Base-by-base conservation (phyloP, 2,113 vertebrate species). In the Paralichthys olivaceus region DNA sequence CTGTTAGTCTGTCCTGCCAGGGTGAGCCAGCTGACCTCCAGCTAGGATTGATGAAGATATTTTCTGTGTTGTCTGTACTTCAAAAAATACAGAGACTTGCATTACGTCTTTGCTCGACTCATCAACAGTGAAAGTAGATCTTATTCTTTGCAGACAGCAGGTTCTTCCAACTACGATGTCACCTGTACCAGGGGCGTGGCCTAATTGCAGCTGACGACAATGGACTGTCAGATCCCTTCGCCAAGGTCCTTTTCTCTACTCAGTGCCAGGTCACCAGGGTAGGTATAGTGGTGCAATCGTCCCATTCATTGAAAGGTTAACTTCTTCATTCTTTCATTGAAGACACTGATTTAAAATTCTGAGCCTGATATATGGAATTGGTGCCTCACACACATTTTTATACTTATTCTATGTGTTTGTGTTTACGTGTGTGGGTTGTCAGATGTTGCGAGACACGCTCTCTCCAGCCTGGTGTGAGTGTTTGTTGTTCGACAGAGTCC, bases 131-230 rank as follows among this genome's bases (percentile, higher is more conserved):
- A 43, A n/a, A 22, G 3, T 53, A 6, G n/a, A 23, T 12, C 8
- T 71, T 7, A 34, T 66, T 59, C 37, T 64, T 12, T 83, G 40
- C 89, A 95, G 95, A 95, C 85, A 94, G 93, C 76, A 95, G 94
- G 58, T 98, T 97, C 87, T 99, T 97, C 93, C 97, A 99, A 93
- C 94, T 98, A 9, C 91, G 95, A 70, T 97, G 96, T 70, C 97
- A 98, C 81, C 47, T 99, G 54, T 98, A 99, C 88, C 97, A 99
- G 92, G 96, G 96, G 2, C 94, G 95, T 54, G 96, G 96, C 7
- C 92, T 99, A 72, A 84, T 96, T 63, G 95, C 97, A 26, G 96
- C 96, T 1, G 96, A 97, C 72, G 95, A 96, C 66, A 95, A 96
- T 7, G 97, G 97, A 58, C 94, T 99, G 72, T 98, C 96, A 0